phyloP scores from a whole-genome alignment of 2,113 vertebrate genomes.

The Tringa solitaria region DNA sequence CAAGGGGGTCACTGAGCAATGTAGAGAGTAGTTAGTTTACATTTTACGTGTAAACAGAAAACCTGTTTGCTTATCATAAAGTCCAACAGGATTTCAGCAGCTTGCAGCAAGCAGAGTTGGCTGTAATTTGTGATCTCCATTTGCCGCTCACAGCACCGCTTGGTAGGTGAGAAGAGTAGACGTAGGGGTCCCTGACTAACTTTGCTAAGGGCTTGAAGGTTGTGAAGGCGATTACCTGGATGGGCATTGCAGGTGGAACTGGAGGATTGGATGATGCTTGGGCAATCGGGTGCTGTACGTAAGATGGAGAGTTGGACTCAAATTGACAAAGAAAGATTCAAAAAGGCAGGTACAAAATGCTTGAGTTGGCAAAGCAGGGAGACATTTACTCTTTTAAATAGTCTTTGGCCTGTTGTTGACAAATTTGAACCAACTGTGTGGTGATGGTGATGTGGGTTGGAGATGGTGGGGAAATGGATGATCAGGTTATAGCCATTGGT shows the following conservation, averaged over 20 bases:
- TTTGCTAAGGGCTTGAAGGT: background rate
- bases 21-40: background rate
- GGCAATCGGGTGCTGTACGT: background rate
- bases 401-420: background rate
- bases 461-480: background rate
- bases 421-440: background rate
- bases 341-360: background rate
- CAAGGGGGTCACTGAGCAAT: background rate
- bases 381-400: accelerated
- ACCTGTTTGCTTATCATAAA: background rate
- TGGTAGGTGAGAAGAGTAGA: background rate
- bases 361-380: background rate
- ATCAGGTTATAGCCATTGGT: too few relatives aligned
- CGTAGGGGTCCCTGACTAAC: background rate
- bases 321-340: background rate
- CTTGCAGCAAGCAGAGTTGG: background rate
- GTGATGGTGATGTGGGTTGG: background rate
- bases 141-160: background rate
- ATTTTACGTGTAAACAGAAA: background rate
- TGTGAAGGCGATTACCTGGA: background rate
- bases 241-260: background rate
- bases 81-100: background rate
- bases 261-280: background rate
- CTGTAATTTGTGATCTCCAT: background rate
- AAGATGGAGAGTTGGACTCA: background rate